Percentiles rank a stretch among this genome's conserved stretches.
Evolutionary conservation across 2,797 vertebrate genomes (phyloP).

Genomic region (Smutsia gigantea): DNA sequence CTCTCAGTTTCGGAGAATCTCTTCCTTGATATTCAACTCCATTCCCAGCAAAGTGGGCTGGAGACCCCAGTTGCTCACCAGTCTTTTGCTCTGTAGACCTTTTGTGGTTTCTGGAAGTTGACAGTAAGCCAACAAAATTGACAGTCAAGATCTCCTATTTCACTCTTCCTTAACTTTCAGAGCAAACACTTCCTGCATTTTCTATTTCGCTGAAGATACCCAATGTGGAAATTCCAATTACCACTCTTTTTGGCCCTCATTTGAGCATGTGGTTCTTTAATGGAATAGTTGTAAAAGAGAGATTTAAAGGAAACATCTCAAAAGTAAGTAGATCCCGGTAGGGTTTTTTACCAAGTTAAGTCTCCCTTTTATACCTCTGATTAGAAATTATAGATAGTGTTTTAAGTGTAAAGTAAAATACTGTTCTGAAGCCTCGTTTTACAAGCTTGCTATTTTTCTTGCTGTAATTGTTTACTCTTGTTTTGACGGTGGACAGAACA

Average conservation of each 20-base stretch:
- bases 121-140: background rate
- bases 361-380: background rate
- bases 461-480: conserved; percentile 54
- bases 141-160: background rate
- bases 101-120: background rate
- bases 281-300: background rate
- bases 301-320: background rate
- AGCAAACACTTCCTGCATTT: background rate
- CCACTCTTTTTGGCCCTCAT: background rate
- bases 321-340: background rate
- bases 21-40: background rate
- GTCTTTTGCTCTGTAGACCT: background rate
- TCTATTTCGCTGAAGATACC: background rate
- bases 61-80: background rate
- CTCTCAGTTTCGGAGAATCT: background rate
- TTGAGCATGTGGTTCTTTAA: background rate
- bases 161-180: background rate
- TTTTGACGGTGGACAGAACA: conserved; percentile 62
- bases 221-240: background rate
- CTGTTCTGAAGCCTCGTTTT: background rate
- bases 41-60: background rate
- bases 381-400: conserved; percentile 23
- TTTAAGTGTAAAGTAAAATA: conserved; percentile 47
- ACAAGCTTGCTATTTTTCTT: conserved; percentile 34
- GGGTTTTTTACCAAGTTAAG: background rate